phyloP scores from a whole-genome alignment of 1,140 invertebrate species.

The Calliphora vicina region DNA sequence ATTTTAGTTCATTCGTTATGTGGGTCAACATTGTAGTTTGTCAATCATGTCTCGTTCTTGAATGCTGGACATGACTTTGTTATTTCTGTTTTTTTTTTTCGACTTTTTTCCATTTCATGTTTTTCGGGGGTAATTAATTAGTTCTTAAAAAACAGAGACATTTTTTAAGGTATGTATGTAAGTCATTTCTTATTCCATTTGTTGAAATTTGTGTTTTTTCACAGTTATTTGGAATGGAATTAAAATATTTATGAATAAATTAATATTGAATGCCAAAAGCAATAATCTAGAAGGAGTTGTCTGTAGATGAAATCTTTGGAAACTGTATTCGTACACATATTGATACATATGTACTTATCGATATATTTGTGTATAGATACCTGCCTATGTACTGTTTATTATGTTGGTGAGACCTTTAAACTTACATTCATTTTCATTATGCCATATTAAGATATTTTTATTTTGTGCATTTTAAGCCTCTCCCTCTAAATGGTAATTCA shows the following conservation, averaged over 20 bases:
- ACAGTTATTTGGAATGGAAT: background rate
- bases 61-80: constrained; percentile 30
- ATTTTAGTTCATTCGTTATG: background rate
- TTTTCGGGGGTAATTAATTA: constrained; percentile 33
- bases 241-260: background rate
- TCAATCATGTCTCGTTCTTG: constrained; percentile 31
- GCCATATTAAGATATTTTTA: too few species aligned
- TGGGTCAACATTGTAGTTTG: constrained; percentile 31
- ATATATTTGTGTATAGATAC: too few species aligned
- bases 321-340: background rate
- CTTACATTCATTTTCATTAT: too few species aligned
- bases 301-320: background rate
- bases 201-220: background rate
- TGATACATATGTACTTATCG: background rate
- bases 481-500: too few species aligned
- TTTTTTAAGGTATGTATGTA: constrained; percentile 22
- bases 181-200: background rate
- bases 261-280: background rate
- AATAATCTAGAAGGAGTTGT: background rate
- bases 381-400: too few species aligned
- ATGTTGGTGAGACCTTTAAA: too few species aligned
- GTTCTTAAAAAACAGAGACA: constrained; percentile 22
- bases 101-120: background rate
- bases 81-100: background rate
- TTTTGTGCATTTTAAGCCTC: too few species aligned